Percentiles rank a stretch among this genome's conserved stretches.
These are phyloP conservation scores for Gymnosoma rotundatum DNA, from an alignment of 2,888 invertebrate genomes.

Conservation along the genomic window DNA sequence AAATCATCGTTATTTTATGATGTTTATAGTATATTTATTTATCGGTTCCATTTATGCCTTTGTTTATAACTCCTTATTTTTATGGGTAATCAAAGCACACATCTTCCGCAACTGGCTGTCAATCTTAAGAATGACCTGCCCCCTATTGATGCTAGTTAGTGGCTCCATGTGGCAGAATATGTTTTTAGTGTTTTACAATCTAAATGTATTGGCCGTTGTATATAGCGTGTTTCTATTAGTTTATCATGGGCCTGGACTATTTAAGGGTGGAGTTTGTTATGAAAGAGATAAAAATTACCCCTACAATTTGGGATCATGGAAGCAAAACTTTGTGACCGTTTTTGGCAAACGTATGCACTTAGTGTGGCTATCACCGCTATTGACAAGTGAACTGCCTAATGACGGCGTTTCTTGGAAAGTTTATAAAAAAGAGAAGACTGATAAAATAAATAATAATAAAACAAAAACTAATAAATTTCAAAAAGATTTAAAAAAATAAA, in stretches of 20 bases:
- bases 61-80: slow-evolving; percentile 87
- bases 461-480: not conserved
- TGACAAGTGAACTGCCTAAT: slow-evolving; percentile 88
- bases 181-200: slow-evolving; percentile 87
- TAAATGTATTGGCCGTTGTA: slow-evolving; percentile 87
- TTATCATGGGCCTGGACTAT: slow-evolving; percentile 87
- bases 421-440: slow-evolving; percentile 2
- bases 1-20: slow-evolving; percentile 93
- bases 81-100: slow-evolving; percentile 82
- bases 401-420: slow-evolving; percentile 87
- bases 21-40: slow-evolving; percentile 89
- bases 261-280: slow-evolving; percentile 86
- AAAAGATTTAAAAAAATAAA: not conserved
- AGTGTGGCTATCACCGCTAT: slow-evolving; percentile 90
- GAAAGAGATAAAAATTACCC: slow-evolving; percentile 82
- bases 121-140: slow-evolving; percentile 87
- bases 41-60: slow-evolving; percentile 87
- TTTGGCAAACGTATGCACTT: slow-evolving; percentile 91
- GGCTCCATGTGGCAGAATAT: slow-evolving; percentile 86
- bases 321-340: slow-evolving; percentile 87
- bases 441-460: slow-evolving; percentile 31
- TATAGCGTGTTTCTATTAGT: slow-evolving; percentile 87
- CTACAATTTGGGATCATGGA: slow-evolving; percentile 87
- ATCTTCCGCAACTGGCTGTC: slow-evolving; percentile 82
- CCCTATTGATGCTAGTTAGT: slow-evolving; percentile 87